Evolutionary conservation across 2,888 invertebrate species (phyloP).

Genomic region (Trissolcus brochymenae): DNA sequence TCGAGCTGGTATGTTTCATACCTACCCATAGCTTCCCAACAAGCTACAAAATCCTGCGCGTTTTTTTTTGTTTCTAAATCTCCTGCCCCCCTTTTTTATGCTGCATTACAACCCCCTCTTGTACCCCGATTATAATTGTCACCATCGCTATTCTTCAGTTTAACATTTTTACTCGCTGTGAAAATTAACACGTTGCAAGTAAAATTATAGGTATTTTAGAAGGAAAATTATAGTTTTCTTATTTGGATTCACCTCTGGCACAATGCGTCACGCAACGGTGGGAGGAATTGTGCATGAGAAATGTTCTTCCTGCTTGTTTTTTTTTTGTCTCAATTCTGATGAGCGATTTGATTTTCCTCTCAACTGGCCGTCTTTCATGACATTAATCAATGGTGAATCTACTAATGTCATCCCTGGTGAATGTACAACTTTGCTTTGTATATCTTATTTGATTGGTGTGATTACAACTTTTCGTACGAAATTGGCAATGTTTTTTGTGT

Average conservation of each 20-base stretch:
- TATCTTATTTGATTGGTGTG: conserved; percentile 4
- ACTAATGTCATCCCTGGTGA: not conserved
- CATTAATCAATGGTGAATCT: too few species aligned
- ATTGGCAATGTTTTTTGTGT: conserved; percentile 20
- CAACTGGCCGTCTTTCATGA: too few species aligned
- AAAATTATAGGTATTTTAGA: too few species aligned
- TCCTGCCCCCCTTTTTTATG: conserved; percentile 11
- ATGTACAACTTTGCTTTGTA: conserved; percentile 6
- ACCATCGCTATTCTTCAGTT: not conserved
- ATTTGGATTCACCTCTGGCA: too few species aligned
- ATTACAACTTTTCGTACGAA: conserved; percentile 29
- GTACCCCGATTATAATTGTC: conserved; percentile 14
- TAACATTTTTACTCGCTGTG: conserved; percentile 1
- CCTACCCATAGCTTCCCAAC: conserved; percentile 68
- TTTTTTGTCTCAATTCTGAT: too few species aligned
- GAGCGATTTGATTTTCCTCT: too few species aligned
- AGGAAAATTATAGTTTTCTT: too few species aligned
- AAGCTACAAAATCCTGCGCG: conserved; percentile 54
- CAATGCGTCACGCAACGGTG: too few species aligned
- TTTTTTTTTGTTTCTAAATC: conserved; percentile 45
- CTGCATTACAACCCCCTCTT: not conserved
- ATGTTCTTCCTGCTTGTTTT: too few species aligned
- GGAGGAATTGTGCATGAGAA: too few species aligned
- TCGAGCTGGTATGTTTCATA: conserved; percentile 86
- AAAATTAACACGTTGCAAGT: too few species aligned